A percentile compares a stretch with the other conserved stretches of the same genome.
These are phyloP conservation scores for Grammomys dolichurus DNA, from an alignment of 2,113 vertebrate genomes.

Conservation along the genomic window DNA sequence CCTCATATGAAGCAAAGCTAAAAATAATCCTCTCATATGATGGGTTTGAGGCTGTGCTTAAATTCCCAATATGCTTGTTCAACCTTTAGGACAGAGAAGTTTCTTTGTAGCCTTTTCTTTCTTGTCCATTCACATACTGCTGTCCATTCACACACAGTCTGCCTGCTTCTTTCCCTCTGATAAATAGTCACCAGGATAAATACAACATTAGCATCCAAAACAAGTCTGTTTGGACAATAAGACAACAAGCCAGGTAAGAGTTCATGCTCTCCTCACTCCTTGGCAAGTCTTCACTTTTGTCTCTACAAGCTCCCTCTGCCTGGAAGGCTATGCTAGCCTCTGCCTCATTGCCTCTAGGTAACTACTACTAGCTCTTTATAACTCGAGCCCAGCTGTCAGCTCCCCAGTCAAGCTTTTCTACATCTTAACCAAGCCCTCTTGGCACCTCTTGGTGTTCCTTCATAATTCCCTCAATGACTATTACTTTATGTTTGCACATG, in stretches of 20 bases:
- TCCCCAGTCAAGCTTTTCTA: conserved; percentile 6
- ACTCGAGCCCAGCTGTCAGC: neutral
- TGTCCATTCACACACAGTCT: neutral
- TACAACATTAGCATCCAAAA: neutral
- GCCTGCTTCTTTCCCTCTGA: neutral
- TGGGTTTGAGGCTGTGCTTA: neutral
- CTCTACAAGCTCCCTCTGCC: neutral
- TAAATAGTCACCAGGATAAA: neutral
- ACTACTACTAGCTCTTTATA: neutral
- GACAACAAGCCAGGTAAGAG: neutral
- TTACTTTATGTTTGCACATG: neutral
- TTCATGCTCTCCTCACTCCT: neutral
- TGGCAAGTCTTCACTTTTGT: neutral
- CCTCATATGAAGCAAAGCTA: conserved; percentile 11
- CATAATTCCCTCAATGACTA: neutral
- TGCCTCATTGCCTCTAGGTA: neutral
- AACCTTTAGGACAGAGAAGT: neutral
- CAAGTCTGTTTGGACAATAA: neutral
- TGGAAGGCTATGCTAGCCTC: neutral
- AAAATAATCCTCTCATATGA: neutral
- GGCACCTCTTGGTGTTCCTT: neutral
- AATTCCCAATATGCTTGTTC: neutral
- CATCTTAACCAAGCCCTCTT: neutral
- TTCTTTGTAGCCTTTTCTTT: neutral
- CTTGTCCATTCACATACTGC: neutral